phyloP scores from a whole-genome alignment of 2,797 vertebrate genomes.

The Limosa lapponica region DNA sequence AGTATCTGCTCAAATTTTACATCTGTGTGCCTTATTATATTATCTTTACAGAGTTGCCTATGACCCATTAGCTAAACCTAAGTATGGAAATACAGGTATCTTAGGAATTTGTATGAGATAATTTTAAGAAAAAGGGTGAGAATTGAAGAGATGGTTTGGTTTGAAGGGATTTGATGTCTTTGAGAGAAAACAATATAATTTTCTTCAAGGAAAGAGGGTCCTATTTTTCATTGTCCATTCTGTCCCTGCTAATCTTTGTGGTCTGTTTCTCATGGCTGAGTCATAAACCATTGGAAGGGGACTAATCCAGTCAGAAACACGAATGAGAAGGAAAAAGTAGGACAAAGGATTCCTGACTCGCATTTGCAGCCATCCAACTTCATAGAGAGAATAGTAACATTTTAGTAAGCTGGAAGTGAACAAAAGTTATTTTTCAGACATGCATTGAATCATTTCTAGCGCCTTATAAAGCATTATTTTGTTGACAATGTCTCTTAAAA shows the following conservation, averaged over 20 bases:
- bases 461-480: slow-evolving; percentile 61
- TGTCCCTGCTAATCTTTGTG: background rate
- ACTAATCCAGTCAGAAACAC: background rate
- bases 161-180: background rate
- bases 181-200: background rate
- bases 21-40: background rate
- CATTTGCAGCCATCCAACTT: background rate
- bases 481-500: slow-evolving; percentile 58
- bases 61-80: background rate
- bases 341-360: background rate
- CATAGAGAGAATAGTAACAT: background rate
- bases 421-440: slow-evolving; percentile 17
- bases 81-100: background rate
- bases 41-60: background rate
- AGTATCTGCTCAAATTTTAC: background rate
- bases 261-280: background rate
- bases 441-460: slow-evolving; percentile 42
- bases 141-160: background rate
- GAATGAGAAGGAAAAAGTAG: background rate
- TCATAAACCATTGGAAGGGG: background rate
- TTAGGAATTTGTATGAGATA: background rate
- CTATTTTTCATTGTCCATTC: background rate
- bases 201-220: background rate
- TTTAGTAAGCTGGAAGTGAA: slow-evolving; percentile 17
- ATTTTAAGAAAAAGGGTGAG: background rate